Percentiles rank a stretch among this genome's conserved stretches.
These are phyloP conservation scores for Ceratina japonica DNA, from an alignment of 1,140 invertebrate species.

Conservation along the genomic window DNA sequence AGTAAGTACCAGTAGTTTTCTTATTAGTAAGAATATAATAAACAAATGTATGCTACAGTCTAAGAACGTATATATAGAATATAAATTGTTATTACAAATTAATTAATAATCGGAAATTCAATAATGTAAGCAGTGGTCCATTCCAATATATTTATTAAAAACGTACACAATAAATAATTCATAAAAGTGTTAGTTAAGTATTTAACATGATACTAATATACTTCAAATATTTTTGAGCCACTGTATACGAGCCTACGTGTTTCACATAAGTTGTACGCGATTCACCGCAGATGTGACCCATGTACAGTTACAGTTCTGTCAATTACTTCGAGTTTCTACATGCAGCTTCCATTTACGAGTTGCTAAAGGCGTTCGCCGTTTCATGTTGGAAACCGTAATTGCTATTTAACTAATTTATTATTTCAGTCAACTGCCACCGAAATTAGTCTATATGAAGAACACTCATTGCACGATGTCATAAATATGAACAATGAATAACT, in stretches of 20 bases:
- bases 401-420: slow-evolving; percentile 16
- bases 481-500: too few species aligned
- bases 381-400: slow-evolving; percentile 21
- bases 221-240: too few species aligned
- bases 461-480: too few species aligned
- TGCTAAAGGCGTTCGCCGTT: slow-evolving; percentile 35
- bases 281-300: slow-evolving; percentile 20
- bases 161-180: not conserved
- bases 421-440: not conserved
- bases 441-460: not conserved
- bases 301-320: slow-evolving; percentile 25
- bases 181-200: too few species aligned
- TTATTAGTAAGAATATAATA: not conserved
- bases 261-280: slow-evolving; percentile 18
- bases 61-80: not conserved
- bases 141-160: too few species aligned
- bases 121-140: too few species aligned
- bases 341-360: slow-evolving; percentile 37
- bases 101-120: too few species aligned
- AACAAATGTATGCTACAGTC: not conserved
- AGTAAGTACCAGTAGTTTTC: not conserved
- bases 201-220: not conserved
- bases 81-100: not conserved
- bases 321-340: slow-evolving; percentile 12
- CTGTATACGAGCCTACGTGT: not conserved